Evolutionary conservation across 2,113 vertebrate species (phyloP).

Genomic region (Holacanthus passer): DNA sequence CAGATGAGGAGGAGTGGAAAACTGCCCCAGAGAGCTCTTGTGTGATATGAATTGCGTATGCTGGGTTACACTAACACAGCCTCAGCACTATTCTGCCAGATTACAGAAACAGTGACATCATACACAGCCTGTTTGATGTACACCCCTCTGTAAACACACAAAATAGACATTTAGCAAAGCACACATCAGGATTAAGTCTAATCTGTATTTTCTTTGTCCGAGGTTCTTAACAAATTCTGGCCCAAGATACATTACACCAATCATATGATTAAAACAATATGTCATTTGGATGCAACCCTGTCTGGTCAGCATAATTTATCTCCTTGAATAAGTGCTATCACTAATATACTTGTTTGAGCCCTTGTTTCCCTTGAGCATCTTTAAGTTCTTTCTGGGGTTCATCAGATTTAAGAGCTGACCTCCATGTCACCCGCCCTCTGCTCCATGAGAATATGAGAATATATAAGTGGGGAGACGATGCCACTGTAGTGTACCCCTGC

Average conservation of each 20-base stretch:
- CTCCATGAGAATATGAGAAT: slow-evolving; percentile 57
- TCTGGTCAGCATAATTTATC: slow-evolving; percentile 44
- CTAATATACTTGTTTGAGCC: slow-evolving; percentile 29
- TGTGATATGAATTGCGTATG: slow-evolving; percentile 55
- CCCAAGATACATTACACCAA: slow-evolving; percentile 58
- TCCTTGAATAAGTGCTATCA: slow-evolving; percentile 33
- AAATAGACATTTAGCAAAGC: slow-evolving; percentile 46
- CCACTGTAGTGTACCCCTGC: slow-evolving; percentile 23
- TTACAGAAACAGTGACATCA: slow-evolving; percentile 71
- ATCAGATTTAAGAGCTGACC: slow-evolving; percentile 50
- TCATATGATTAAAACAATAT: slow-evolving; percentile 42
- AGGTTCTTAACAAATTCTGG: slow-evolving; percentile 23
- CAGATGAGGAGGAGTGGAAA: slow-evolving; percentile 31
- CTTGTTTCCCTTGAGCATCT: slow-evolving; percentile 24
- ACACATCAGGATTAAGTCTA: slow-evolving; percentile 39
- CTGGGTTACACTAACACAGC: slow-evolving; percentile 57
- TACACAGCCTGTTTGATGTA: slow-evolving; percentile 36
- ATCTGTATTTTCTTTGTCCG: slow-evolving; percentile 43
- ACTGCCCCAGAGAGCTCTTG: slow-evolving; percentile 26
- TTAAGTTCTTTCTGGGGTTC: slow-evolving; percentile 34
- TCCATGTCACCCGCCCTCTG: background rate
- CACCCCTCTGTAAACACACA: slow-evolving; percentile 51
- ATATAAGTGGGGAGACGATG: slow-evolving; percentile 53
- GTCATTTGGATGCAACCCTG: slow-evolving; percentile 26
- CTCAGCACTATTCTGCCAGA: slow-evolving; percentile 46